phyloP scores from a whole-genome alignment of 2,113 vertebrate genomes.

The Semicossyphus pulcher region DNA sequence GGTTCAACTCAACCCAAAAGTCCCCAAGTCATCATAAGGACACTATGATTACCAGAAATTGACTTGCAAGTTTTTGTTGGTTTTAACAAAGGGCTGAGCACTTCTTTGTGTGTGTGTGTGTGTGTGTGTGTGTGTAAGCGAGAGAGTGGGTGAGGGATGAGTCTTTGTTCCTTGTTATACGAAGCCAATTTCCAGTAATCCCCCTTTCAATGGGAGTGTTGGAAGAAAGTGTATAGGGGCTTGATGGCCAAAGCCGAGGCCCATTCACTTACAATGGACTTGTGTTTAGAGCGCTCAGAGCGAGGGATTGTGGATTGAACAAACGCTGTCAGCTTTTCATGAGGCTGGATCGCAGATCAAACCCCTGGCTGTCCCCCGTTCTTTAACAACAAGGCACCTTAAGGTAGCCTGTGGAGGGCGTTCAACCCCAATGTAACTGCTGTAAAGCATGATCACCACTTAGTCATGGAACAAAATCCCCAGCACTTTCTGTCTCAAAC shows the following conservation, averaged over 20 bases:
- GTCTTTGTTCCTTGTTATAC: slow-evolving; percentile 61
- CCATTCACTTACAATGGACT: slow-evolving; percentile 59
- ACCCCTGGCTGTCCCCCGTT: slow-evolving; percentile 4
- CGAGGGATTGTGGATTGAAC: slow-evolving; percentile 50
- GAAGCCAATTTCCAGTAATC: slow-evolving; percentile 75
- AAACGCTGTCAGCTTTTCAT: slow-evolving; percentile 50
- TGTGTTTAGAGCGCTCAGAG: slow-evolving; percentile 50
- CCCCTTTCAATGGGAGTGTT: slow-evolving; percentile 66
- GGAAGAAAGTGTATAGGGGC: slow-evolving; percentile 47
- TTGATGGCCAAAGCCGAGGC: slow-evolving; percentile 59
- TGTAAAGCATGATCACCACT: neutral
- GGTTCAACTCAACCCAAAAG: slow-evolving; percentile 11
- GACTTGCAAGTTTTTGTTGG: slow-evolving; percentile 14
- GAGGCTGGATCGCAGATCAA: slow-evolving; percentile 39
- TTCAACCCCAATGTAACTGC: neutral
- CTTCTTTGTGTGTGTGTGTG: neutral
- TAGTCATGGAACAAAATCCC: neutral
- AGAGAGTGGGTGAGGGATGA: slow-evolving; percentile 2
- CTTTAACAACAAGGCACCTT: slow-evolving; percentile 10
- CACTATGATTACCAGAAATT: slow-evolving; percentile 29
- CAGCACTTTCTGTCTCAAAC: neutral
- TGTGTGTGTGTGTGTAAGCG: neutral
- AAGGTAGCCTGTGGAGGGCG: neutral
- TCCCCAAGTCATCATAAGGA: slow-evolving; percentile 30
- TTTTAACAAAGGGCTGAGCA: slow-evolving; percentile 15